Base-by-base conservation (phyloP, 2,113 vertebrate genomes). In the Chelonoidis abingdonii region DNA sequence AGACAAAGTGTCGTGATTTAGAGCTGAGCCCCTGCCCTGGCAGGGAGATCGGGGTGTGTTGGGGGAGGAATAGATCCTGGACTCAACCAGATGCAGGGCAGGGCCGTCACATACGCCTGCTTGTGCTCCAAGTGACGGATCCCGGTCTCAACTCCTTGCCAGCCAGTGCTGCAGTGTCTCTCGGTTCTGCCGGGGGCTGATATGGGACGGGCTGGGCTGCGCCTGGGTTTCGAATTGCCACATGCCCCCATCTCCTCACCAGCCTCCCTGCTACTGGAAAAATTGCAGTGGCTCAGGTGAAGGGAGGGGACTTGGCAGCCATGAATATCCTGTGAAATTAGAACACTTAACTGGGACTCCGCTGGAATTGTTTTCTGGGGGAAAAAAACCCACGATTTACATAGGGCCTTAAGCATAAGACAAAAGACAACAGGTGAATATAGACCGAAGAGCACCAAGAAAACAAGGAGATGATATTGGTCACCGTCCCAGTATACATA, bases 361-460 rank as follows among this genome's bases (percentile, higher is more conserved):
- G 56, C 25, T 24, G 24, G 25, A 57, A 57, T 57, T 25, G 56
- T 57, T 57, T 57, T 57, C 10, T 25, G 56, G 25, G 57, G 62
- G 59, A 49, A 17, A 72, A 81, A 50, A 1, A 2, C 57, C 95
- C 29, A 29, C 0, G 0, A 79, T 17, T 9, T 57, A 57, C 24
- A 57, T 10, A 27, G 56, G 56, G 2, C 25, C 25, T 27, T 79
- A 41, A 86, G 83, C 17, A 81, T 62, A 38, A 38, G 56, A 84
- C 83, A 38, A 72, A 49, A 56, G 44, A 41, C 62, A 38, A 84
- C 76, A 93, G 10, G 21, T 12, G 14, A 38, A 24, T 41, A 24
- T 38, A 24, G 94, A 47, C n/a, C 44, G 89, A 84, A 86, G 83
- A 93, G 75, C 38, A 65, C 86, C 31, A 65, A 90, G 72, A 93